phyloP scores from a whole-genome alignment of 2,888 invertebrate genomes.

The Taenaris catops region DNA sequence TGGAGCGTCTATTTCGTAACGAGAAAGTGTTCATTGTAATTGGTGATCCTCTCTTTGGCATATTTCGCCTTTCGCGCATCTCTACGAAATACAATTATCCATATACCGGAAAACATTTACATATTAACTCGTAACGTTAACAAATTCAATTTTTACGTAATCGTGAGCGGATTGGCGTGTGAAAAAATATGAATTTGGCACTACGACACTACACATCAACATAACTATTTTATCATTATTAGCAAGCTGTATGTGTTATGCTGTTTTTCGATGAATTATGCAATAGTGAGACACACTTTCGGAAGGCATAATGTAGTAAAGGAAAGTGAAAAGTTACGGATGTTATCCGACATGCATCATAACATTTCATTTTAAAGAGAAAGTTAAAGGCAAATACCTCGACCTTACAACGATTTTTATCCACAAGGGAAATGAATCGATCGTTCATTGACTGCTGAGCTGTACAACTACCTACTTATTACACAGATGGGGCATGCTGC shows the following conservation, averaged over 20 bases:
- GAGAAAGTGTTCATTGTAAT: slow-evolving; percentile 56
- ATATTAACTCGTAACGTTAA: slow-evolving; percentile 8
- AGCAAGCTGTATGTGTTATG: background rate
- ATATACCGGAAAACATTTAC: slow-evolving; percentile 19
- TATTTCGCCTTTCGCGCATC: slow-evolving; percentile 27
- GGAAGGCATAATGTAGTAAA: slow-evolving; percentile 20
- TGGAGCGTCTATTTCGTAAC: slow-evolving; percentile 47
- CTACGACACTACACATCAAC: background rate
- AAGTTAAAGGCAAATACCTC: slow-evolving; percentile 26
- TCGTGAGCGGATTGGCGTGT: background rate
- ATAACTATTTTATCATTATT: background rate
- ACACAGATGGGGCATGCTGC: too few species aligned
- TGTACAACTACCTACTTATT: too few species aligned
- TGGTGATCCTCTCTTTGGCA: slow-evolving; percentile 23
- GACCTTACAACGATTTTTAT: slow-evolving; percentile 16
- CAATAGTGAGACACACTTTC: slow-evolving; percentile 14
- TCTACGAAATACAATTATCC: slow-evolving; percentile 18
- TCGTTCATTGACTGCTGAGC: background rate
- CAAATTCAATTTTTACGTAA: slow-evolving; percentile 18
- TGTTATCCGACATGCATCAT: slow-evolving; percentile 24
- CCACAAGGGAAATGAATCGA: slow-evolving; percentile 5
- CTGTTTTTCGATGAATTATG: slow-evolving; percentile 13
- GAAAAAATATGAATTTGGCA: background rate
- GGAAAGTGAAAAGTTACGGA: slow-evolving; percentile 21
- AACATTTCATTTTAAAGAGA: slow-evolving; percentile 30